A percentile compares a stretch with the other conserved stretches of the same genome.
Evolutionary conservation across 2,113 vertebrate species (phyloP).

Genomic region (Rattus rattus): DNA sequence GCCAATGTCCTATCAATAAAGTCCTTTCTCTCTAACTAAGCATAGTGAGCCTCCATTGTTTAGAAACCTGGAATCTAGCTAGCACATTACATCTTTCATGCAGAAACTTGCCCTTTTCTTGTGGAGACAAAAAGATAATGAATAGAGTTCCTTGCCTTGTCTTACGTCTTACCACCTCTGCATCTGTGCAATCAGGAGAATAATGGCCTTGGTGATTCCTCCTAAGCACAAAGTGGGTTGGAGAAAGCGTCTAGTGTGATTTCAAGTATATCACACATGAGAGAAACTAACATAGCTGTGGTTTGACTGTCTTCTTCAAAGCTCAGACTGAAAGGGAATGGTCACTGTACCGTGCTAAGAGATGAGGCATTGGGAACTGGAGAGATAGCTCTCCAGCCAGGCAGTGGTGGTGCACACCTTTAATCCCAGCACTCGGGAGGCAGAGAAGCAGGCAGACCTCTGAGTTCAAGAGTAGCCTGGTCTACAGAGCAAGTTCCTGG

Average conservation of each 20-base stretch:
- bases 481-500: not conserved
- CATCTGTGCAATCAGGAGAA: not conserved
- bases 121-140: not conserved
- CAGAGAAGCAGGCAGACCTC: not conserved
- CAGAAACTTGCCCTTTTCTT: constrained; percentile 4
- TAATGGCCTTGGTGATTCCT: not conserved
- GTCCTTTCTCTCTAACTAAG: constrained; percentile 29
- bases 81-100: not conserved
- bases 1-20: not conserved
- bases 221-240: not conserved
- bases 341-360: not conserved
- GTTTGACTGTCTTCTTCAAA: not conserved
- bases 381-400: not conserved
- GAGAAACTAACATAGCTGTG: not conserved
- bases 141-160: not conserved
- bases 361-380: not conserved
- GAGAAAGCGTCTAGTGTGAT: not conserved
- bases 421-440: not conserved
- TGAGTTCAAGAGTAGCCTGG: not conserved
- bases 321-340: not conserved
- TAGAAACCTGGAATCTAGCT: constrained; percentile 1
- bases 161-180: not conserved
- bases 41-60: not conserved
- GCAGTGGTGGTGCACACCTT: not conserved
- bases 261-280: not conserved